A percentile compares a stretch with the other conserved stretches of the same genome.
Evolutionary conservation across 2,797 vertebrate species (phyloP).

Genomic region (Otus scops): DNA sequence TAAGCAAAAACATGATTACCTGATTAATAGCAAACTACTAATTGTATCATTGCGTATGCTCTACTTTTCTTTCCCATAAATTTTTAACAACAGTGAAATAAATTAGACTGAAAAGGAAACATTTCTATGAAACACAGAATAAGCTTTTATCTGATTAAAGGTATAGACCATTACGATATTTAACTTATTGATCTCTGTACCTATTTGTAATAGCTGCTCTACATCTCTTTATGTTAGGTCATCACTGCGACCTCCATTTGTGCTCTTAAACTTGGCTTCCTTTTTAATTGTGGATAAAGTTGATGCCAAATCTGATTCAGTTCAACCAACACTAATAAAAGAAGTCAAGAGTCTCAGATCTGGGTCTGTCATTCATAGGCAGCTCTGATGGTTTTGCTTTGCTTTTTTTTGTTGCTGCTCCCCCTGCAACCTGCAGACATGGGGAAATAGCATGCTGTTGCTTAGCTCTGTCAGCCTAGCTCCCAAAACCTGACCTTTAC

Average conservation of each 20-base stretch:
- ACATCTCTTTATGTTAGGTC: neutral
- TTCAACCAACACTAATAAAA: neutral
- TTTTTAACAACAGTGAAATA: neutral
- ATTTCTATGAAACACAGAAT: neutral
- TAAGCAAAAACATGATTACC: neutral
- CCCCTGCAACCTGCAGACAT: neutral
- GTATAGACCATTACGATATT: neutral
- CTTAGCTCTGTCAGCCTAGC: fast-evolving
- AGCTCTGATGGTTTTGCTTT: neutral
- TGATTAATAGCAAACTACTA: neutral
- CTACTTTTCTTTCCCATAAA: neutral
- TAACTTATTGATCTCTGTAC: neutral
- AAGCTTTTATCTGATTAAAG: neutral
- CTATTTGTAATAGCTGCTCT: neutral
- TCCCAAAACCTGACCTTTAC: neutral
- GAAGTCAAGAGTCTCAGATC: neutral
- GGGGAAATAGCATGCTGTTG: neutral
- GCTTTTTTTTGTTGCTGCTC: neutral
- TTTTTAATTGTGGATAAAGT: neutral
- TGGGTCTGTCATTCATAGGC: neutral
- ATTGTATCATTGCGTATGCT: fast-evolving
- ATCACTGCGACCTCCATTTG: neutral
- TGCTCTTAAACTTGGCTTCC: neutral
- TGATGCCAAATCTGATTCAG: neutral
- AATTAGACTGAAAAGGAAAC: neutral